Evolutionary conservation across 2,797 vertebrate species (phyloP).

Genomic region (Erpetoichthys calabaricus): DNA sequence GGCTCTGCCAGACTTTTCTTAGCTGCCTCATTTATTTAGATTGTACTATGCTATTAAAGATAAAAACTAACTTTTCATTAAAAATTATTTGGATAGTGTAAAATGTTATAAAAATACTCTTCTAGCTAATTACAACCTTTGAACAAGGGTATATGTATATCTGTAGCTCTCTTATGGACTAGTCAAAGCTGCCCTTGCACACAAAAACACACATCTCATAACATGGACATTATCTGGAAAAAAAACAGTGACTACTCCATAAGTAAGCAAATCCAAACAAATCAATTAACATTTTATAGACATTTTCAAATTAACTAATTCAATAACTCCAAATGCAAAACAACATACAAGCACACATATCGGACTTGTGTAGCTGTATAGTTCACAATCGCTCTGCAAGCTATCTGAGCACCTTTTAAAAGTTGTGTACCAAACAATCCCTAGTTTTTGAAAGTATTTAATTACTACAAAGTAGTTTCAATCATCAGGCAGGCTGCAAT

Average conservation of each 20-base stretch:
- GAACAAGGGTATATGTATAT: conserved; percentile 30
- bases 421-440: no score
- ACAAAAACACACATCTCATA: conserved; percentile 5
- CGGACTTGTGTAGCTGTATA: not conserved
- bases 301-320: no score
- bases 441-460: no score
- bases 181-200: conserved; percentile 10
- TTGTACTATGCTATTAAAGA: conserved; percentile 76
- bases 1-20: conserved; percentile 35
- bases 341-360: not conserved
- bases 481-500: no score
- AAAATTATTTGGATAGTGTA: conserved; percentile 53
- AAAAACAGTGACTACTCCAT: conserved; percentile 18
- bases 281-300: no score
- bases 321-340: no score
- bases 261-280: no score
- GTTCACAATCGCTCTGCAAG: no score
- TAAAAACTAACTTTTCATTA: conserved; percentile 42
- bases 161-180: not conserved
- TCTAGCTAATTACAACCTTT: conserved; percentile 50
- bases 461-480: no score
- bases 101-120: conserved; percentile 64
- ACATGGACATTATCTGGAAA: conserved; percentile 18
- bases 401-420: no score
- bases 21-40: conserved; percentile 50